Conservation (phyloP, 2,888 invertebrate species). For the Trissoscelio sp. region DNA sequence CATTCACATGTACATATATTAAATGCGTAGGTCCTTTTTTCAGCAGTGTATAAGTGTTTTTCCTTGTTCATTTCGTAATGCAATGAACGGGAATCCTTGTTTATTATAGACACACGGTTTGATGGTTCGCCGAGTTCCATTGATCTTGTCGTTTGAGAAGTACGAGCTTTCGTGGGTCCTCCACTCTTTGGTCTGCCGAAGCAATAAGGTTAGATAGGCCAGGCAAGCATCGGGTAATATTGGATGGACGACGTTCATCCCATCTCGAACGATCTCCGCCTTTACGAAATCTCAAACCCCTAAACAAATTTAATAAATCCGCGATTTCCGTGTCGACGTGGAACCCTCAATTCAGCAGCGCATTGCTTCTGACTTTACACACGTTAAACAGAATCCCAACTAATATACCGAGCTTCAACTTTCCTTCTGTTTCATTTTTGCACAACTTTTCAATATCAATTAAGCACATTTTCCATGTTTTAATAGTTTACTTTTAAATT, state of each 20-base stretch:
- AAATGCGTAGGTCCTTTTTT: no score
- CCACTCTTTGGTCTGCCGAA: constrained; percentile 77
- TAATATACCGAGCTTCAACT: constrained; percentile 62
- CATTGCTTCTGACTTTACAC: constrained; percentile 62
- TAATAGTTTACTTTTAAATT: no score
- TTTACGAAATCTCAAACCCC: constrained; percentile 74
- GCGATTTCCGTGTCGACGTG: constrained; percentile 80
- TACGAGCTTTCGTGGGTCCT: constrained; percentile 73
- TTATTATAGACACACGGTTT: constrained; percentile 63
- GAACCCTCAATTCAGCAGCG: constrained; percentile 50
- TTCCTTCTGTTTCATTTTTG: constrained; percentile 20
- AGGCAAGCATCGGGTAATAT: constrained; percentile 78
- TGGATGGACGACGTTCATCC: constrained; percentile 76
- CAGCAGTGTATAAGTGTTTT: no score
- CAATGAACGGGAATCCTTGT: constrained; percentile 53
- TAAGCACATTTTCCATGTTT: no score
- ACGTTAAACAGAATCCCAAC: constrained; percentile 69
- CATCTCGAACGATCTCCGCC: constrained; percentile 73
- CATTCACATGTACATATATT: no score
- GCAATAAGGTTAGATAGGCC: constrained; percentile 80
- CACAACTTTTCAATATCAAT: constrained; percentile 7
- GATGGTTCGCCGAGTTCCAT: constrained; percentile 73
- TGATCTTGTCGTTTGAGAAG: constrained; percentile 75
- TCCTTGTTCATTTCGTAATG: constrained; percentile 42
- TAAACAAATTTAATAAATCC: constrained; percentile 83